These are phyloP conservation scores for Mastomys natalensis DNA, from an alignment of 2,113 vertebrate species.

Conservation along the genomic window DNA sequence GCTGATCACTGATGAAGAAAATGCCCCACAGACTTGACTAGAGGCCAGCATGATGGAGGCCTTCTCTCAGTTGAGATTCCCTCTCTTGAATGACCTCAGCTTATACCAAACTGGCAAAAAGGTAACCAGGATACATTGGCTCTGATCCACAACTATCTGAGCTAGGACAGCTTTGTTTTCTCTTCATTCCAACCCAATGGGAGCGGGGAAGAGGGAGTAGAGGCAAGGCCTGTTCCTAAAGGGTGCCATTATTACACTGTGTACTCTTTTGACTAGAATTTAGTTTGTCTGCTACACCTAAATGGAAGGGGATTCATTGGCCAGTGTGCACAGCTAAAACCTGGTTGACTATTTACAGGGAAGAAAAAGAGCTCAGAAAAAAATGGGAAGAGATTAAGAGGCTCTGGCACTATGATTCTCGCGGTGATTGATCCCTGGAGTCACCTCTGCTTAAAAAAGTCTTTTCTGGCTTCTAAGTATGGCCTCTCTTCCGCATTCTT, in stretches of 20 bases:
- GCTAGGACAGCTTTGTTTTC: neutral
- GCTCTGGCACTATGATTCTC: neutral
- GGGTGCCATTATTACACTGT: neutral
- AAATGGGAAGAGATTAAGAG: neutral
- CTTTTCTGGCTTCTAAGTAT: constrained; percentile 20
- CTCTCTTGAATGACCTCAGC: neutral
- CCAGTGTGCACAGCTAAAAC: neutral
- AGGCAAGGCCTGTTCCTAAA: neutral
- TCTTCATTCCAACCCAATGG: neutral
- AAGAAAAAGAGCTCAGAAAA: neutral
- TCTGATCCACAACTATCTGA: neutral
- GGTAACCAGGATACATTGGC: too few species aligned
- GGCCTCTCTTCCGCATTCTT: neutral
- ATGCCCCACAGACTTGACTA: neutral
- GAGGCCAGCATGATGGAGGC: neutral
- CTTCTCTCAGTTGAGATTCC: neutral
- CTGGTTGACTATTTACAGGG: neutral
- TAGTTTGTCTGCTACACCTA: neutral
- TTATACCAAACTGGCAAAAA: neutral
- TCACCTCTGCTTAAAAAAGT: neutral
- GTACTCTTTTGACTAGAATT: neutral
- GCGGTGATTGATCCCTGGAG: neutral
- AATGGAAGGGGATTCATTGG: neutral
- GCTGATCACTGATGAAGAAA: neutral
- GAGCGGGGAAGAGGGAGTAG: neutral